phyloP scores from a whole-genome alignment of 2,113 vertebrate genomes.

The Bufo bufo region DNA sequence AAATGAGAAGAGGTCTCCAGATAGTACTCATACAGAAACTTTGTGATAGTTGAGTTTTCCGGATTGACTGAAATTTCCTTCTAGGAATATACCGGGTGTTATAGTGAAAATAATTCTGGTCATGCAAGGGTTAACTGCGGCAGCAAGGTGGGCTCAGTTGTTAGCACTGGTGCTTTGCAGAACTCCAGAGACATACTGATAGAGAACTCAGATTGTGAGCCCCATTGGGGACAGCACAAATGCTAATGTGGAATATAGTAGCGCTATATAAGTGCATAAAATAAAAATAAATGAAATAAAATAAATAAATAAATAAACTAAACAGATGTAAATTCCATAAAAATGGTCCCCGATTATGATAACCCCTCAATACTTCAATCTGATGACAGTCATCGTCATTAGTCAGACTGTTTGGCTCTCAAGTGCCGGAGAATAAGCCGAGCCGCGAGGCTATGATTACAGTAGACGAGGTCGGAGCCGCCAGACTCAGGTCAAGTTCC shows the following conservation, averaged over 20 bases:
- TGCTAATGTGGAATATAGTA: too few species aligned
- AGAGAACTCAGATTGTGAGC: too few species aligned
- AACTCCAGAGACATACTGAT: too few species aligned
- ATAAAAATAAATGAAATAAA: too few species aligned
- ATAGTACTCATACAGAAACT: too few species aligned
- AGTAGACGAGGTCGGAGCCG: slow-evolving; percentile 11
- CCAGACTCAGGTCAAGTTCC: slow-evolving; percentile 28
- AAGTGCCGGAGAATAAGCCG: slow-evolving; percentile 14
- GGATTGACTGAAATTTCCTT: background rate
- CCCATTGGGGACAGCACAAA: too few species aligned
- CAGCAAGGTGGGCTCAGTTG: background rate
- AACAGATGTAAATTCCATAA: background rate
- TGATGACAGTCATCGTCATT: background rate
- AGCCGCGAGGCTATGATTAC: slow-evolving; percentile 28
- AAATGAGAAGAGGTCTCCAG: too few species aligned
- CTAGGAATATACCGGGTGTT: background rate
- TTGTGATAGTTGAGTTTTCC: too few species aligned
- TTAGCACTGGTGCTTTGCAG: too few species aligned
- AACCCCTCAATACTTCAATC: background rate
- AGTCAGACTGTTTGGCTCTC: slow-evolving; percentile 37
- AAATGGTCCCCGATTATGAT: background rate
- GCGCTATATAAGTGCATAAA: too few species aligned
- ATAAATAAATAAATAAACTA: too few species aligned
- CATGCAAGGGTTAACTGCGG: background rate
- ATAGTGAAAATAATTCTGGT: background rate